phyloP scores from a whole-genome alignment of 2,888 invertebrate species.

The Coelogynopora nodosa region DNA sequence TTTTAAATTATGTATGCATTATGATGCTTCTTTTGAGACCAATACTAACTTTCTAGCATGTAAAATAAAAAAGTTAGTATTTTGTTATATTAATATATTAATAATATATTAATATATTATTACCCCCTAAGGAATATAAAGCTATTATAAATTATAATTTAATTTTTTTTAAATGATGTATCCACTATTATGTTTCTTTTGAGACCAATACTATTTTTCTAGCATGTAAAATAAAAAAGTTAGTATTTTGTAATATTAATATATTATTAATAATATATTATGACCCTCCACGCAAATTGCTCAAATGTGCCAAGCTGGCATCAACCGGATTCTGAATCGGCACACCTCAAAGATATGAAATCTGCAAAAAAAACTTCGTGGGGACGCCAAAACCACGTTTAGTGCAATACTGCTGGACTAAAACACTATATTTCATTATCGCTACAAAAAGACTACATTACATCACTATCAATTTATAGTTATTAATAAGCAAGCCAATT shows the following conservation, averaged over 20 bases:
- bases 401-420: slow-evolving; percentile 29
- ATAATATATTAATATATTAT: background rate
- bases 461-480: too few relatives aligned
- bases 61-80: background rate
- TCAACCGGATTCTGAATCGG: slow-evolving; percentile 28
- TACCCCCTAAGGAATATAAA: background rate
- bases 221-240: slow-evolving; percentile 31
- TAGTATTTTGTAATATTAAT: slow-evolving; percentile 10
- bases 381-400: slow-evolving; percentile 23
- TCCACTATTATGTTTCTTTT: slow-evolving; percentile 13
- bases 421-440: too few relatives aligned
- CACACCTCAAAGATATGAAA: slow-evolving; percentile 27
- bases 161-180: slow-evolving; percentile 10
- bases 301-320: slow-evolving; percentile 22
- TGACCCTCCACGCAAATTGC: slow-evolving; percentile 25
- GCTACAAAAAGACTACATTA: too few relatives aligned
- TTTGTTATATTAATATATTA: background rate
- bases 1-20: too few relatives aligned
- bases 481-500: too few relatives aligned
- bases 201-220: slow-evolving; percentile 19
- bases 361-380: slow-evolving; percentile 24
- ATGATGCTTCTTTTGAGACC: too few relatives aligned
- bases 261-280: slow-evolving; percentile 5
- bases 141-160: slow-evolving; percentile 21
- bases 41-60: background rate